Evolutionary conservation across 2,888 invertebrate genomes (phyloP).

Genomic region (Napeogenes inachia): DNA sequence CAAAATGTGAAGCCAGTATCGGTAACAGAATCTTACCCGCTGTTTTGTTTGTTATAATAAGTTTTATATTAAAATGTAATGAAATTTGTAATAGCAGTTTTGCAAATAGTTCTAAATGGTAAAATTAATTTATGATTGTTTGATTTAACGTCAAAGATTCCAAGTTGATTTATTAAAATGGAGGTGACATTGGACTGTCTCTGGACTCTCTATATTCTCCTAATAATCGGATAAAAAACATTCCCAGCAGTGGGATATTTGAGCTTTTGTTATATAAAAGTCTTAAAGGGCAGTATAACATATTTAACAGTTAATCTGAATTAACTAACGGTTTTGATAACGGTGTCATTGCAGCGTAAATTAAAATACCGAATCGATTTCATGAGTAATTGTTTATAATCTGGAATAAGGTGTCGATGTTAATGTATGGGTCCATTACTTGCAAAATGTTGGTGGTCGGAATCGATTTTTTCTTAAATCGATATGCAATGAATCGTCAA

Average conservation of each 20-base stretch:
- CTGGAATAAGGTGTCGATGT: slow-evolving; percentile 62
- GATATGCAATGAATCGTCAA: slow-evolving; percentile 50
- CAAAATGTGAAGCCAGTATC: slow-evolving; percentile 18
- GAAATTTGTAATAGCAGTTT: no score
- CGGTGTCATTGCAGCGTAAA: slow-evolving; percentile 36
- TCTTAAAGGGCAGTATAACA: background rate
- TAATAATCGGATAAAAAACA: no score
- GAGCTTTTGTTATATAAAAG: no score
- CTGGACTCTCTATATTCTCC: no score
- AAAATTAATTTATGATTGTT: no score
- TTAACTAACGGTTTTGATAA: slow-evolving; percentile 34
- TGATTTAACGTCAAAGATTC: no score
- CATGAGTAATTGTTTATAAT: slow-evolving; percentile 63
- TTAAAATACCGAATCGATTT: slow-evolving; percentile 37
- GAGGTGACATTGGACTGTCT: no score
- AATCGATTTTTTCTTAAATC: slow-evolving; percentile 41
- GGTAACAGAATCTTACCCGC: slow-evolving; percentile 15
- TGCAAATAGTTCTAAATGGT: no score
- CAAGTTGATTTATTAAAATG: no score
- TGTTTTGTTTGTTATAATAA: no score
- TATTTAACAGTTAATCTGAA: background rate
- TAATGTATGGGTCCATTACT: slow-evolving; percentile 59
- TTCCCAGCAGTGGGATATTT: no score
- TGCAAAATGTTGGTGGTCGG: slow-evolving; percentile 64
- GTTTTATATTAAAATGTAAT: no score